These are phyloP conservation scores for Meteorus sp. DNA, from an alignment of 1,140 invertebrate species.

Conservation along the genomic window DNA sequence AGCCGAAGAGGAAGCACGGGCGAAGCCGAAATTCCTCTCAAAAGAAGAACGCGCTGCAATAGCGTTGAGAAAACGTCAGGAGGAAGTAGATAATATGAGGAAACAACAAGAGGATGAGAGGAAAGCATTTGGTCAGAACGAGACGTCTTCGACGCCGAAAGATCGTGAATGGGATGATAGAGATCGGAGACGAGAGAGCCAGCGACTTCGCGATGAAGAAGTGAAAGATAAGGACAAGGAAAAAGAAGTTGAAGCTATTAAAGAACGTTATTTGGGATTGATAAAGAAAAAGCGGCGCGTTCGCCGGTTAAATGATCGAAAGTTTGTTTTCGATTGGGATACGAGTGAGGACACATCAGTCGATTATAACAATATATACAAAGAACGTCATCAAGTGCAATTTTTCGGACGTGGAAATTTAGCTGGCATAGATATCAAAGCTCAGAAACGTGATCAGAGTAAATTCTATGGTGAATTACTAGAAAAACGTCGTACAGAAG, in stretches of 20 bases:
- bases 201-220: conserved; percentile 59
- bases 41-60: conserved; percentile 92
- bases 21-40: conserved; percentile 95
- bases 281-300: conserved; percentile 93
- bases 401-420: conserved; percentile 98
- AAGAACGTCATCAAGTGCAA: conserved; percentile 93
- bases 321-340: conserved; percentile 99
- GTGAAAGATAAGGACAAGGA: conserved; percentile 84
- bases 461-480: conserved; percentile 97
- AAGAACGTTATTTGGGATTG: conserved; percentile 93
- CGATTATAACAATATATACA: conserved; percentile 97
- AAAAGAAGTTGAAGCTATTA: conserved; percentile 89
- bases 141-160: conserved; percentile 5
- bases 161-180: conserved; percentile 17
- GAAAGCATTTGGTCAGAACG: conserved; percentile 48
- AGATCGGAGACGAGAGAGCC: conserved; percentile 45
- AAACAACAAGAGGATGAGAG: conserved; percentile 72
- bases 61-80: conserved; percentile 84
- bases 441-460: conserved; percentile 96
- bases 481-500: conserved; percentile 92
- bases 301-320: conserved; percentile 92
- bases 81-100: conserved; percentile 76
- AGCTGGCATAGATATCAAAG: conserved; percentile 96
- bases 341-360: conserved; percentile 96
- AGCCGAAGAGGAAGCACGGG: conserved; percentile 89